Percentiles rank a stretch among this genome's conserved stretches.
Conservation (phyloP, 2,888 invertebrate species). For the Tipula lateralis region DNA sequence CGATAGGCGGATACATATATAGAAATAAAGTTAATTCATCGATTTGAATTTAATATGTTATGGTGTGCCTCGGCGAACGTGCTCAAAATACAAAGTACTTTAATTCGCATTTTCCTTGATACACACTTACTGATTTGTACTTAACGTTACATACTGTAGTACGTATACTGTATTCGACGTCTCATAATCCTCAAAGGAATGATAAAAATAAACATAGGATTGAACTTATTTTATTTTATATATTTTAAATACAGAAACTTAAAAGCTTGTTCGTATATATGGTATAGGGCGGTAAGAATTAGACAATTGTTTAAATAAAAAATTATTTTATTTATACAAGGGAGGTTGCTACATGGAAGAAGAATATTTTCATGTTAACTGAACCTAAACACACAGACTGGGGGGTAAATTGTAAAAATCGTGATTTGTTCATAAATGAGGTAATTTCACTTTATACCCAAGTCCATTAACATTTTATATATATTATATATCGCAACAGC, state of each 20-base stretch:
- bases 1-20: too few species aligned
- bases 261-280: background rate
- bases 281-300: background rate
- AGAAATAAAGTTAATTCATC: background rate
- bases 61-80: background rate
- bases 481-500: background rate
- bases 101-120: background rate
- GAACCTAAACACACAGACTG: background rate
- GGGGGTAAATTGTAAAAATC: background rate
- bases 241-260: background rate
- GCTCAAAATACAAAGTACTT: background rate
- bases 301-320: background rate
- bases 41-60: background rate
- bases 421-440: background rate
- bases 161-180: background rate
- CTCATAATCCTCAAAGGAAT: background rate
- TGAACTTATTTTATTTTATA: background rate
- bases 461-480: background rate
- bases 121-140: background rate
- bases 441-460: background rate
- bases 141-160: background rate
- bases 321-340: background rate
- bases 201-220: background rate
- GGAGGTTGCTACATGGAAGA: background rate
- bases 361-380: background rate